Base-by-base conservation (phyloP, 2,797 vertebrate species). In the Malurus leucopterus region DNA sequence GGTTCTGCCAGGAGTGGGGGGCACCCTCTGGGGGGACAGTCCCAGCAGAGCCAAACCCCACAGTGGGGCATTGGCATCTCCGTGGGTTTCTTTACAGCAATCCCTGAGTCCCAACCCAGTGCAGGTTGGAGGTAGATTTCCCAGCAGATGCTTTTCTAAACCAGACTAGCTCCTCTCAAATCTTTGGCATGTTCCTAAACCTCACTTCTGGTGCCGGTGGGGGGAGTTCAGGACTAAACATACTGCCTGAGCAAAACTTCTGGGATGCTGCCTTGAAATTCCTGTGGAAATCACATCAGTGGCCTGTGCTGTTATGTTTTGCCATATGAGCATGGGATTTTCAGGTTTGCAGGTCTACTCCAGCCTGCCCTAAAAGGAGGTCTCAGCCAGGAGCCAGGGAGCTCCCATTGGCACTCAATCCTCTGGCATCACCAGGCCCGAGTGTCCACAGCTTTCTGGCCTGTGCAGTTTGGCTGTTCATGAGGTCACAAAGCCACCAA, bases 391-490 rank as follows among this genome's bases (percentile, higher is more conserved):
- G 29, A 88, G 78, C 62, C 62, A 19, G 69, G 58, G 74, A 81
- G 9, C 6, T 57, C 30, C 50, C 43, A 5, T 53, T 71, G 23
- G 51, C 18, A 8, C 13, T 0, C 1, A 32, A 16, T 4, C 8
- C 40, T 47, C 19, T 57, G 73, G 34, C 4, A 1, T 24, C 49
- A 3, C 21, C 14, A 0, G 83, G 34, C 64, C 51, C 26, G 7
- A 22, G n/a, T 6, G 7, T 40, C 40, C 71, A n/a, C 6, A 7
- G 3, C 30, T 72, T 22, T 11, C 57, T 82, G 86, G 1, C 46
- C 76, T 8, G 3, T 43, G 34, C 47, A 49, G n/a, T 40, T 63
- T 54, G 44, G 2, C 13, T 13, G 36, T 83, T 58, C 29, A 0
- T 14, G 22, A 30, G 43, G 13, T 49, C 70, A 3, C 40, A 32